Conservation (phyloP, 2,113 vertebrate genomes). For the Aix galericulata region DNA sequence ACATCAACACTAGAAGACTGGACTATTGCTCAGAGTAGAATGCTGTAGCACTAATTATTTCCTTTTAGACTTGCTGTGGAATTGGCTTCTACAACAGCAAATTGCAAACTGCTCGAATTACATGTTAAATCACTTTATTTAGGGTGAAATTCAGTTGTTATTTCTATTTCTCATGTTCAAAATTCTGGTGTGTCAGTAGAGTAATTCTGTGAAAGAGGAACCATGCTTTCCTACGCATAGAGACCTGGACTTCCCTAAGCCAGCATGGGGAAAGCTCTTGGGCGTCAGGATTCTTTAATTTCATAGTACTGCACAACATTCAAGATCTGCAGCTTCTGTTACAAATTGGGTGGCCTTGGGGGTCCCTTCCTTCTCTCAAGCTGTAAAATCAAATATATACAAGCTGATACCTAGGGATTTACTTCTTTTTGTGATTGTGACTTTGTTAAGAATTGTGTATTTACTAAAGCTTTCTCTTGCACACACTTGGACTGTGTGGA, state of each 20-base stretch:
- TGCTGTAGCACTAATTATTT: neutral
- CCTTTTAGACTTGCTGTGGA: neutral
- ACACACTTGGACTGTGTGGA: neutral
- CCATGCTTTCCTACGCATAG: neutral
- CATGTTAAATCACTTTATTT: neutral
- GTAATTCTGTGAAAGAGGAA: neutral
- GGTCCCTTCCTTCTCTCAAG: neutral
- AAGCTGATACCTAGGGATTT: neutral
- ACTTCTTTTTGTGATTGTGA: neutral
- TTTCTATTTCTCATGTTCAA: neutral
- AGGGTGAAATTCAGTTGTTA: neutral
- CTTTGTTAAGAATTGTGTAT: neutral
- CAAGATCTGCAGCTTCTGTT: neutral
- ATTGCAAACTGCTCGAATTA: neutral
- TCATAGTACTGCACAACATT: neutral
- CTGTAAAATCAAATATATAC: neutral
- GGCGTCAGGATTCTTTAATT: neutral
- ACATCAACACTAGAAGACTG: neutral
- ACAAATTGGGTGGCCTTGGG: neutral
- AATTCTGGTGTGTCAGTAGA: neutral
- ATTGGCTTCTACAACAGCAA: neutral
- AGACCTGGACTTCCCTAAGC: neutral
- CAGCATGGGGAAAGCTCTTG: accelerated
- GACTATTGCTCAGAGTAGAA: neutral
- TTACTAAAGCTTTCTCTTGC: neutral